These are phyloP conservation scores for Priocnemis perturbator DNA, from an alignment of 2,888 invertebrate species.

Conservation along the genomic window DNA sequence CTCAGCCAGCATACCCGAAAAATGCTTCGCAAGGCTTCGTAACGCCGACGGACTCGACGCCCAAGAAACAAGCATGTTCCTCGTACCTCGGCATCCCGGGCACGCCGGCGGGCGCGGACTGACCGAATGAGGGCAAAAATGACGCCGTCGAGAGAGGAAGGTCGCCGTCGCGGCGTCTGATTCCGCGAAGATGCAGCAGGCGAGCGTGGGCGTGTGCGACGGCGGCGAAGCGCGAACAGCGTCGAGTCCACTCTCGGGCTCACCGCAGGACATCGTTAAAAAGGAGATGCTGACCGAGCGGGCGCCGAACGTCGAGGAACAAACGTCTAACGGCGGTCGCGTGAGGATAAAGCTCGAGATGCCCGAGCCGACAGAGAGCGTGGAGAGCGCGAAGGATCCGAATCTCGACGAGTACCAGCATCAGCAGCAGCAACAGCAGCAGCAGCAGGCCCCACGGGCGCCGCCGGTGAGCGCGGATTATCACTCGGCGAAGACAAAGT, in stretches of 20 bases:
- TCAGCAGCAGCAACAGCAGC: conserved; percentile 34
- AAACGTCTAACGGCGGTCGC: conserved; percentile 37
- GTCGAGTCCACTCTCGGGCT: conserved; percentile 28
- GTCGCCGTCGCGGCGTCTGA: conserved; percentile 9
- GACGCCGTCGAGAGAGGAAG: conserved; percentile 16
- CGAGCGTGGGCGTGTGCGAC: conserved; percentile 59
- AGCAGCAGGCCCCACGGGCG: conserved; percentile 25
- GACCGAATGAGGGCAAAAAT: background rate
- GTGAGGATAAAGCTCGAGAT: conserved; percentile 63
- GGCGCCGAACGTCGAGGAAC: conserved; percentile 42
- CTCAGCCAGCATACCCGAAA: too few relatives aligned
- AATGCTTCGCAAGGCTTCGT: too few relatives aligned
- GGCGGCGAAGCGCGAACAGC: conserved; percentile 29
- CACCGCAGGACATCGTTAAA: conserved; percentile 24
- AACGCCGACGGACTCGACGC: too few relatives aligned
- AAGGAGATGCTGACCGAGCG: conserved; percentile 29
- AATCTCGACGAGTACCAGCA: conserved; percentile 50
- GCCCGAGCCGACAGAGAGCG: conserved; percentile 39
- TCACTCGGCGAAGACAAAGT: background rate
- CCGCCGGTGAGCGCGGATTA: conserved; percentile 39
- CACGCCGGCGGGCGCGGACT: too few relatives aligned
- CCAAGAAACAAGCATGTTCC: too few relatives aligned
- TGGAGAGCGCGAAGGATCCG: conserved; percentile 50
- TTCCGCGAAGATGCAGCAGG: conserved; percentile 63
- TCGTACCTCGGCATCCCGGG: too few relatives aligned